phyloP scores from a whole-genome alignment of 2,113 vertebrate species.

The Mohoua ochrocephala region DNA sequence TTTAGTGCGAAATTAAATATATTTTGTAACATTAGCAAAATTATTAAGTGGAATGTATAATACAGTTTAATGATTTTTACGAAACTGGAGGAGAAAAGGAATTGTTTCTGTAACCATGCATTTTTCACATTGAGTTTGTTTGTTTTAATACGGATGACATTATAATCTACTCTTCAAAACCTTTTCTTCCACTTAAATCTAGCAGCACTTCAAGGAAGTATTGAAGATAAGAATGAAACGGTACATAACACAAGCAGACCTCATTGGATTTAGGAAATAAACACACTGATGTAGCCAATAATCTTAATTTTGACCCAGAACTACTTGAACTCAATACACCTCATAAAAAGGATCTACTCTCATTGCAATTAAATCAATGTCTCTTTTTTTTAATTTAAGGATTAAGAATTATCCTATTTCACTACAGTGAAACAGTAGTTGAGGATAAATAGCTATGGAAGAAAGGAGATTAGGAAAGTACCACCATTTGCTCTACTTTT shows the following conservation, averaged over 20 bases:
- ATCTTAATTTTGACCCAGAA: not conserved
- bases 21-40: slow-evolving; percentile 34
- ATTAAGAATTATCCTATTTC: not conserved
- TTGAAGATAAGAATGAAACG: not conserved
- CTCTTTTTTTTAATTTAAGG: not conserved
- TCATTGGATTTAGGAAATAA: not conserved
- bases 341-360: not conserved
- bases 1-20: slow-evolving; percentile 36
- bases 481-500: not conserved
- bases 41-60: not conserved
- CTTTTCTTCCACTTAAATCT: not conserved
- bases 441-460: not conserved
- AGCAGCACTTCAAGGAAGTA: not conserved
- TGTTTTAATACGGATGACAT: not conserved
- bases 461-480: not conserved
- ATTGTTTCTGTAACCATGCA: not conserved
- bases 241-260: not conserved
- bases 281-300: not conserved
- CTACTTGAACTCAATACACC: not conserved
- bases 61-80: not conserved
- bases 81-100: not conserved
- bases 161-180: not conserved
- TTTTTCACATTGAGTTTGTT: slow-evolving; percentile 7
- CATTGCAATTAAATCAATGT: not conserved
- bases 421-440: not conserved